Evolutionary conservation across 2,113 vertebrate species (phyloP).

Genomic region (Octodon degus): DNA sequence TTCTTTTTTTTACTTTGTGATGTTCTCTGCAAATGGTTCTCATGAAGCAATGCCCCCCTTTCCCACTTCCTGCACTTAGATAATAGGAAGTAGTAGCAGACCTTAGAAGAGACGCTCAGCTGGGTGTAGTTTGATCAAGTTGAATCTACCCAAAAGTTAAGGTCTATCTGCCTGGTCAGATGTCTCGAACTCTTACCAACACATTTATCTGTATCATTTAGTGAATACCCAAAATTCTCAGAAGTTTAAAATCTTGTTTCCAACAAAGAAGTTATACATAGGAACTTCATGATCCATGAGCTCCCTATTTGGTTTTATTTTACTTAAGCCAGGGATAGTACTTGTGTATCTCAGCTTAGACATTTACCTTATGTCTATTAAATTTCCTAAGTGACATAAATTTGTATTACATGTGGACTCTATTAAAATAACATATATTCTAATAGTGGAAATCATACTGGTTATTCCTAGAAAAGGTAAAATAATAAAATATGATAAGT

Average conservation of each 20-base stretch:
- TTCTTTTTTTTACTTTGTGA: neutral
- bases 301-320: neutral
- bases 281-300: neutral
- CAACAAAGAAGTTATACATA: neutral
- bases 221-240: neutral
- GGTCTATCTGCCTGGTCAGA: neutral
- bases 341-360: conserved; percentile 6
- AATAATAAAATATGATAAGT: neutral
- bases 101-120: neutral
- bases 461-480: neutral
- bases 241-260: neutral
- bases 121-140: neutral
- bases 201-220: neutral
- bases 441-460: neutral
- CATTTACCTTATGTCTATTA: conserved; percentile 38
- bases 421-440: neutral
- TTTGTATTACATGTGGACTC: neutral
- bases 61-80: neutral
- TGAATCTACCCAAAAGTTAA: neutral
- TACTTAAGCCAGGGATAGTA: neutral
- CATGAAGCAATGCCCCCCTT: neutral
- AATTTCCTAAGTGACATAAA: neutral
- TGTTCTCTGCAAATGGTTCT: neutral
- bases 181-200: neutral
- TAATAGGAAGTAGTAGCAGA: neutral